Evolutionary conservation across 2,113 vertebrate genomes (phyloP).

Genomic region (Tragelaphus scriptus): DNA sequence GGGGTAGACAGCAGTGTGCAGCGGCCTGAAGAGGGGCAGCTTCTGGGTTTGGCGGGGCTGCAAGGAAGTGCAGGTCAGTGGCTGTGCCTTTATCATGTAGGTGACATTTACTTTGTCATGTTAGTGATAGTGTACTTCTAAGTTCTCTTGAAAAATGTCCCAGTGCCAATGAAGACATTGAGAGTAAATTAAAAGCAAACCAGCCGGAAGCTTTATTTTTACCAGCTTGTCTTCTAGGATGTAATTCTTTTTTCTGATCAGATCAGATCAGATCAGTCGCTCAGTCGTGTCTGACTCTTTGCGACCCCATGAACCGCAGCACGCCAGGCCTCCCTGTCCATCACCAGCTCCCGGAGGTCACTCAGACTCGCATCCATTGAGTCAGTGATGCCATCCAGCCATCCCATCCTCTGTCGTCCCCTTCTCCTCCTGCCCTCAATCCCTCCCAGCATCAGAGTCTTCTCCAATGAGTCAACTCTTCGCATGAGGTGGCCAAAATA

Average conservation of each 20-base stretch:
- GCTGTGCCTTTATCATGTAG: rapidly evolving
- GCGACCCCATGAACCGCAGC: no score
- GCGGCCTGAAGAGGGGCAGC: not conserved
- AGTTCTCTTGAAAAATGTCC: not conserved
- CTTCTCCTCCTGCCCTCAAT: no score
- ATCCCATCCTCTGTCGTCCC: no score
- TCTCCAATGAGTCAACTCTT: no score
- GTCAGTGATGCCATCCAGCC: no score
- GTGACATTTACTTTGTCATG: rapidly evolving
- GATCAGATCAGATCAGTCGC: no score
- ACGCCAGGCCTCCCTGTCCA: no score
- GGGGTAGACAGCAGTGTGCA: not conserved
- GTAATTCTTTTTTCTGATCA: not conserved
- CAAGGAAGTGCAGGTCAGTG: not conserved
- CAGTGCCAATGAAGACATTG: not conserved
- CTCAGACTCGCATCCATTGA: no score
- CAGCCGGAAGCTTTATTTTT: not conserved
- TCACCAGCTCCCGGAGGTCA: no score
- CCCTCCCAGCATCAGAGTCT: no score
- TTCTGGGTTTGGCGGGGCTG: not conserved
- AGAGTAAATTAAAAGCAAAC: not conserved
- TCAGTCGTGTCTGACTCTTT: no score
- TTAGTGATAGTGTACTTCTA: not conserved
- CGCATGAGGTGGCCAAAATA: no score
- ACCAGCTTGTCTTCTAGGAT: not conserved